Conservation (phyloP, 2,113 vertebrate genomes). For the Montifringilla adamsi region DNA sequence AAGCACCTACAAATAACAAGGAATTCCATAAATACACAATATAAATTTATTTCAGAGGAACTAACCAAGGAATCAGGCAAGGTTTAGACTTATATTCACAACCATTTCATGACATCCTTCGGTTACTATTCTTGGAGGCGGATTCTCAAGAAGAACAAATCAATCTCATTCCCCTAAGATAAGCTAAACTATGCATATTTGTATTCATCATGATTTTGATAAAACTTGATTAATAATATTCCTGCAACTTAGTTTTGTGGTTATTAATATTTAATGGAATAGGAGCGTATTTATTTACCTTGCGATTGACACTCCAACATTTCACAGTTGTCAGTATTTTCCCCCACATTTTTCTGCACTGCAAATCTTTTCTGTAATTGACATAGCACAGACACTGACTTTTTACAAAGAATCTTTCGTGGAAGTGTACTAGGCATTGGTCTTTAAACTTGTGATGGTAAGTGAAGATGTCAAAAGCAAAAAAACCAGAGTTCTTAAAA, state of each 20-base stretch:
- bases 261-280: background rate
- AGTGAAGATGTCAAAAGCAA: background rate
- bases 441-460: background rate
- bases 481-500: background rate
- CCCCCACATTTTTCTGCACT: background rate
- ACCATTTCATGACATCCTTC: background rate
- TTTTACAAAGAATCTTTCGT: background rate
- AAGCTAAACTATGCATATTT: background rate
- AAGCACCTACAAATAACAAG: background rate
- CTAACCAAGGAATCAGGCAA: background rate
- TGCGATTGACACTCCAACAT: background rate
- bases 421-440: background rate
- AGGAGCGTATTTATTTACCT: background rate
- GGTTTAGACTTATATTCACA: background rate
- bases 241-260: background rate
- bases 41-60: background rate
- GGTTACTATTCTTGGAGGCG: background rate
- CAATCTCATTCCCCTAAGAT: background rate
- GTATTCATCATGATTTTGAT: background rate
- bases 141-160: background rate
- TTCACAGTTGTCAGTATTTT: background rate
- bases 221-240: background rate
- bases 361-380: background rate
- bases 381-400: background rate
- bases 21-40: background rate